Percentiles rank a stretch among this genome's conserved stretches.
These are phyloP conservation scores for Arremon brunneinucha DNA, from an alignment of 2,797 vertebrate species.

Conservation along the genomic window DNA sequence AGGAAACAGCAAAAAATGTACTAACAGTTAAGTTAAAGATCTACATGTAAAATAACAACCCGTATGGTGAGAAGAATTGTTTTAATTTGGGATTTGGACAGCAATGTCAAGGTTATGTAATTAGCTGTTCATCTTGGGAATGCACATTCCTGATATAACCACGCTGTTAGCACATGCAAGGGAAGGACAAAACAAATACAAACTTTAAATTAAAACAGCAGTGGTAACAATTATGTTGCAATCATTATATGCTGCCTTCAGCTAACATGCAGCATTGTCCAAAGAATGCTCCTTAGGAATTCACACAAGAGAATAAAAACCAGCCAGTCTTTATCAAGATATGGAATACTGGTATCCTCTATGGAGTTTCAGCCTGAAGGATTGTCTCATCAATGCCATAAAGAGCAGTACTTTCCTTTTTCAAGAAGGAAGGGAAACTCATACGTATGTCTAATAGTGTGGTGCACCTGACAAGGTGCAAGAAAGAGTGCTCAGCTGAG, in stretches of 20 bases:
- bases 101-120: background rate
- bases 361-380: background rate
- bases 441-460: background rate
- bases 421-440: background rate
- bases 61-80: background rate
- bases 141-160: background rate
- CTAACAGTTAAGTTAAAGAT: background rate
- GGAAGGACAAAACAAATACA: background rate
- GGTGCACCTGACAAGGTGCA: background rate
- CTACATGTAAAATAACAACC: background rate
- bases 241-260: background rate
- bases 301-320: background rate
- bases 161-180: background rate
- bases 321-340: background rate
- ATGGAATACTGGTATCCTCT: background rate
- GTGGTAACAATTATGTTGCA: background rate
- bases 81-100: slow-evolving; percentile 5
- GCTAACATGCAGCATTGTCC: background rate
- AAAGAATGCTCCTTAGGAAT: background rate
- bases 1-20: background rate
- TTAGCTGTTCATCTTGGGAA: background rate
- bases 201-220: background rate
- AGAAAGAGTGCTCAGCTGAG: background rate
- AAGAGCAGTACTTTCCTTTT: background rate
- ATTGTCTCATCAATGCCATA: background rate